Percentiles rank a stretch among this genome's conserved stretches.
Conservation (phyloP, 1,140 invertebrate species). For the Cyphomyrmex costatus region DNA sequence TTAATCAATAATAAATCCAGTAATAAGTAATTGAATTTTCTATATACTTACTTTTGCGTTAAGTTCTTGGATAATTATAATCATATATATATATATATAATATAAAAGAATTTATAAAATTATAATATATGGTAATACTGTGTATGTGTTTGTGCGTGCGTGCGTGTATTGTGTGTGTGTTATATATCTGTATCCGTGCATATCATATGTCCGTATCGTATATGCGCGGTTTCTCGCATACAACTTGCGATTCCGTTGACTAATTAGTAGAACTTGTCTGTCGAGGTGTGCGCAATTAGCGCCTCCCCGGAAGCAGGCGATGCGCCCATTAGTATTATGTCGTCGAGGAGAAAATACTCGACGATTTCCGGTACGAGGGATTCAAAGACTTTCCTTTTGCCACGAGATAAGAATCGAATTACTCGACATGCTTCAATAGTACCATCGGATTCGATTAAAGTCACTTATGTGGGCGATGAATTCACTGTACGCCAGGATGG, state of each 20-base stretch:
- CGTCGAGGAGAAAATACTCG: conserved; percentile 52
- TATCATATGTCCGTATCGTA: too few relatives aligned
- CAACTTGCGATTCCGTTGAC: background rate
- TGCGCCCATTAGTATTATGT: conserved; percentile 53
- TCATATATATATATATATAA: background rate
- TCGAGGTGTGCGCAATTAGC: conserved; percentile 69
- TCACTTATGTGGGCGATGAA: background rate
- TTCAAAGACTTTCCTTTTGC: conserved; percentile 47
- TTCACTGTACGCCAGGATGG: conserved; percentile 28
- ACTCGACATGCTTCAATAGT: conserved; percentile 11
- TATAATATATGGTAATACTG: background rate
- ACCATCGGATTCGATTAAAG: conserved; percentile 30
- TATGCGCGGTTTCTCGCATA: background rate
- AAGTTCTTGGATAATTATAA: conserved; percentile 30
- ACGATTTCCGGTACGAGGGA: background rate
- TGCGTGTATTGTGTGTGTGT: too few relatives aligned
- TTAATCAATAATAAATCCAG: conserved; percentile 11
- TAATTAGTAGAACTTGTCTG: conserved; percentile 24
- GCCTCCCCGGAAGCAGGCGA: conserved; percentile 68
- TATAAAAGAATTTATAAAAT: background rate
- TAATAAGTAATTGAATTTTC: conserved; percentile 26
- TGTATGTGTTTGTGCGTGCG: too few relatives aligned
- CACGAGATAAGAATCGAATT: conserved; percentile 4
- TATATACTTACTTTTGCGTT: background rate
- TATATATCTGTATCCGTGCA: too few relatives aligned